Percentiles rank a stretch among this genome's conserved stretches.
Evolutionary conservation across 2,113 vertebrate species (phyloP).

Genomic region (Actinemys pallida): DNA sequence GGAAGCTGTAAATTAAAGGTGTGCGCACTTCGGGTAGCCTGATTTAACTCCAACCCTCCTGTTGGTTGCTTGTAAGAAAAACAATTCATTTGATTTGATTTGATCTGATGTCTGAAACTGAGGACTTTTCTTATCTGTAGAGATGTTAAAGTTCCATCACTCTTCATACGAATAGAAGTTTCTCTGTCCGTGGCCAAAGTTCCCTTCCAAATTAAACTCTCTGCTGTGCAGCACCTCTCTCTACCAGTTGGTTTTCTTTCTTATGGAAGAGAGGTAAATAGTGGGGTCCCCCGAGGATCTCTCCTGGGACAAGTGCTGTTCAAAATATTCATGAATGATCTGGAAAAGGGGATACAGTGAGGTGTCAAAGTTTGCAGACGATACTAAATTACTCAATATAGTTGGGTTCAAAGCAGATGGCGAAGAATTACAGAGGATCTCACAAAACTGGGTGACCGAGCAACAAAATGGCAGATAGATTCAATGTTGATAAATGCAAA

Average conservation of each 20-base stretch:
- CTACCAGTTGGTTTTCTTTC: neutral
- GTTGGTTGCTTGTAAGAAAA: neutral
- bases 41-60: neutral
- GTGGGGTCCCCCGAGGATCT: neutral
- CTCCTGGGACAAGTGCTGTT: neutral
- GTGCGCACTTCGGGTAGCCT: neutral
- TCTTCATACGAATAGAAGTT: neutral
- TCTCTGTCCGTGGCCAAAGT: neutral
- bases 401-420: neutral
- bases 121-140: neutral
- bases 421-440: neutral
- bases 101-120: neutral
- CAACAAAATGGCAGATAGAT: neutral
- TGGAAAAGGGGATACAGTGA: neutral
- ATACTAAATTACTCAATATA: neutral
- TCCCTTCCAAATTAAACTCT: neutral
- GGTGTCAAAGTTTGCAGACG: neutral
- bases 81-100: neutral
- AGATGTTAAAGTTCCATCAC: neutral
- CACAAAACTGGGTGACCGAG: neutral
- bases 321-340: neutral
- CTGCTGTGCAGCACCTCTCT: neutral
- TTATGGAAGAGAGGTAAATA: neutral
- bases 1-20: conserved; percentile 27
- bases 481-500: neutral